Base-by-base conservation (phyloP, 1,140 invertebrate genomes). In the Kradibia gibbosae region DNA sequence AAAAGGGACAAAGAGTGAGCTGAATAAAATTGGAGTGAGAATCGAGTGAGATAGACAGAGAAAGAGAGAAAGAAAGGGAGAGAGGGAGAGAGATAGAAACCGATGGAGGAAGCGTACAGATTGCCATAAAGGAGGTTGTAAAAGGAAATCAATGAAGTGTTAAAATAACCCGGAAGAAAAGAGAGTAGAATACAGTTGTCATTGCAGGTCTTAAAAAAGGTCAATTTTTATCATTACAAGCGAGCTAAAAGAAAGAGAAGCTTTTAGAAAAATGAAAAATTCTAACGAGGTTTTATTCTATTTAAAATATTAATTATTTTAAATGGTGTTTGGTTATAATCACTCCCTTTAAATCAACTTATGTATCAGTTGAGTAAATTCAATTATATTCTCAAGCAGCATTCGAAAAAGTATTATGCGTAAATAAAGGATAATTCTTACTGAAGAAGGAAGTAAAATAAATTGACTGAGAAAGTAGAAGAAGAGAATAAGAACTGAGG, bases 101-200 rank as follows among this genome's bases (percentile, higher is more conserved):
- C n/a, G n/a, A n/a, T n/a, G n/a, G n/a, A n/a, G n/a, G n/a, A n/a
- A n/a, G n/a, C n/a, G n/a, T n/a, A n/a, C n/a, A n/a, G n/a, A n/a
- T n/a, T n/a, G n/a, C n/a, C n/a, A 45, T 45, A 45, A 45, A 45
- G 5, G 31, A 45, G 11, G 20, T 25, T 72, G 31, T 72, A 74
- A 80, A 74, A 80, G 31, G 17, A 25, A 71, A 39, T n/a, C 60
- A 76, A 70, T 75, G 60, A 81, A 57, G 80, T 22, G 73, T 76
- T 81, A 71, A 70, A 67, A 67, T 81, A 42, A 67, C 72, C 67
- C 4, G 39, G 45, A 50, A 50, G 65, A 62, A 80, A 48, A 28
- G 55, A 72, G 55, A 80, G 25, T 22, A 28, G 31, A 34, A 34
- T 28, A 80, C 71, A 65, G 34, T 53, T 5, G 28, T 11, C 11